Percentiles rank a stretch among this genome's conserved stretches.
phyloP scores from a whole-genome alignment of 1,140 invertebrate genomes.

The Wiebesia pumilae region DNA sequence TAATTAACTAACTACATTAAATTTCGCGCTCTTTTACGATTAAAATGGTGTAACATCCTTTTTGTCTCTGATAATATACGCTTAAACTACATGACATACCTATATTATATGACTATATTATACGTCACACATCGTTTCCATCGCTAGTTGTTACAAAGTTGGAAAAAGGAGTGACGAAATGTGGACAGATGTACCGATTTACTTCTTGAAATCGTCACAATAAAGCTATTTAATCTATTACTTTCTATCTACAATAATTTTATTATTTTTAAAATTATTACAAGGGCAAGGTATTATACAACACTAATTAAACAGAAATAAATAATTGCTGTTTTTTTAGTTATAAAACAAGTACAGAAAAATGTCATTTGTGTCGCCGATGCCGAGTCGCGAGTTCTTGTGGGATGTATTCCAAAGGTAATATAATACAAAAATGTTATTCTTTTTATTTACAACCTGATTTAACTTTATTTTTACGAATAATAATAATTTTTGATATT shows the following conservation, averaged over 20 bases:
- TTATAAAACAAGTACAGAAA: constrained; percentile 31
- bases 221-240: background rate
- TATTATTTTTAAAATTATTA: background rate
- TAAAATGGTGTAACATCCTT: no score
- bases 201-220: background rate
- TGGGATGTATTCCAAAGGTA: constrained; percentile 89
- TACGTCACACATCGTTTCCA: background rate
- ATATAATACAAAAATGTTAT: constrained; percentile 9
- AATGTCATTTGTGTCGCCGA: constrained; percentile 77
- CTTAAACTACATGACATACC: no score
- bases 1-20: no score
- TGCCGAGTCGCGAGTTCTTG: constrained; percentile 85
- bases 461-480: constrained; percentile 13
- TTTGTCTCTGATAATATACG: no score
- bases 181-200: background rate
- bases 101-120: no score
- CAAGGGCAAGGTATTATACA: background rate
- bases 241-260: background rate
- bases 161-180: background rate
- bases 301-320: background rate
- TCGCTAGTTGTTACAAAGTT: background rate
- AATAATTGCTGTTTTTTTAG: background rate
- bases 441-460: constrained; percentile 27
- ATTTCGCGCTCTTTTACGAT: no score
- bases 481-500: background rate